Conservation (phyloP, 1,140 invertebrate genomes). For the Vollenhovia emeryi region DNA sequence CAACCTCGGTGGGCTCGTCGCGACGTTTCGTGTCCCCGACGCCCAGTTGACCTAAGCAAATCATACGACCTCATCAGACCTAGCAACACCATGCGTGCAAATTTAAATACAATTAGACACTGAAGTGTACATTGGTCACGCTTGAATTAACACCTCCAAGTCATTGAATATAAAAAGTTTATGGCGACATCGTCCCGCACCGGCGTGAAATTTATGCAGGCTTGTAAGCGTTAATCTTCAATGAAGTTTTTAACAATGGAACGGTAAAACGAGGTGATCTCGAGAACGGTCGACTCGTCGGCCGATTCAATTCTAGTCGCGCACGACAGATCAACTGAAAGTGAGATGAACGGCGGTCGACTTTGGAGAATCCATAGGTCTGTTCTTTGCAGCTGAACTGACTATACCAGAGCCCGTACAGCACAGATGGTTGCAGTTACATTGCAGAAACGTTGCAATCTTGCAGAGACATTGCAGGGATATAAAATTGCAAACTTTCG, state of each 20-base stretch:
- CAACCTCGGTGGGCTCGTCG: constrained; percentile 91
- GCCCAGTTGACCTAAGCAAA: constrained; percentile 93
- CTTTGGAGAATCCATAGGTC: not conserved
- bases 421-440: no score
- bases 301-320: not conserved
- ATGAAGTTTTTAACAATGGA: not conserved
- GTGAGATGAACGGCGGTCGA: not conserved
- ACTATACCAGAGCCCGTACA: no score
- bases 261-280: not conserved
- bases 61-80: not conserved
- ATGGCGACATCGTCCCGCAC: not conserved
- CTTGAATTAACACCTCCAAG: not conserved
- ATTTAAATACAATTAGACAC: not conserved
- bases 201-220: not conserved
- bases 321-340: not conserved
- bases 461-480: no score
- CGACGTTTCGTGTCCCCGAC: constrained; percentile 90
- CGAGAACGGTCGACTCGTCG: not conserved
- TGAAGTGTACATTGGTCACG: not conserved
- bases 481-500: no score
- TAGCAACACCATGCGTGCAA: not conserved
- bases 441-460: no score
- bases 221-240: not conserved
- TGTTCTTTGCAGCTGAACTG: no score
- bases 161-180: not conserved